These are phyloP conservation scores for Pipra filicauda DNA, from an alignment of 2,113 vertebrate genomes.

Conservation along the genomic window DNA sequence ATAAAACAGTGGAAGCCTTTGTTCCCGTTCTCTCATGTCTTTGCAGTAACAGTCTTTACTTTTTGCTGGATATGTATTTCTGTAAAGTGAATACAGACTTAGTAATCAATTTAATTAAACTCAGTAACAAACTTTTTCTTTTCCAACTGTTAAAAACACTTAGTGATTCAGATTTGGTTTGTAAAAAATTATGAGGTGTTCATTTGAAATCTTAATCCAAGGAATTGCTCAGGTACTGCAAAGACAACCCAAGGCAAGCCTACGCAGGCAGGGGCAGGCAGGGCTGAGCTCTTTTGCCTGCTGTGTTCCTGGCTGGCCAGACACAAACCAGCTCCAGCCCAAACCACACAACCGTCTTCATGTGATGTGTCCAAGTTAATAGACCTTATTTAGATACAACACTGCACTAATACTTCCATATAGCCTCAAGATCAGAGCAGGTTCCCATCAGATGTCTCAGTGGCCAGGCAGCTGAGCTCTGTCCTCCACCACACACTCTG, in stretches of 20 bases:
- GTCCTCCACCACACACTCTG: not conserved
- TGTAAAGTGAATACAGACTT: not conserved
- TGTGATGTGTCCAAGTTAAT: not conserved
- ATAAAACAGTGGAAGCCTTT: not conserved
- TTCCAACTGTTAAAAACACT: slow-evolving; percentile 1
- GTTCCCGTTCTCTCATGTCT: not conserved
- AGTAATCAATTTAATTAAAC: slow-evolving; percentile 3
- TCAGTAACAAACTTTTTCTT: not conserved
- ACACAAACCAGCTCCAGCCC: slow-evolving; percentile 28
- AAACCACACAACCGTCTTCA: not conserved
- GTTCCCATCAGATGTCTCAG: not conserved
- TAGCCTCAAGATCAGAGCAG: not conserved
- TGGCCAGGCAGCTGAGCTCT: not conserved
- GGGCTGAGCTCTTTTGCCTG: not conserved
- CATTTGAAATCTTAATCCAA: not conserved
- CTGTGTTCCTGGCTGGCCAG: not conserved
- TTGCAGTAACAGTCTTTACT: not conserved
- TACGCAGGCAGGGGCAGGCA: not conserved
- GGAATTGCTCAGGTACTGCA: not conserved
- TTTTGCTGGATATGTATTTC: not conserved
- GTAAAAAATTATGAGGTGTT: not conserved
- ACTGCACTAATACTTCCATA: not conserved
- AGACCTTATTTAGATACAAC: not conserved
- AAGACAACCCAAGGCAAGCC: slow-evolving; percentile 12
- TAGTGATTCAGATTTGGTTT: slow-evolving; percentile 4